Evolutionary conservation across 2,797 vertebrate genomes (phyloP).

Genomic region (Rhinatrema bivittatum): DNA sequence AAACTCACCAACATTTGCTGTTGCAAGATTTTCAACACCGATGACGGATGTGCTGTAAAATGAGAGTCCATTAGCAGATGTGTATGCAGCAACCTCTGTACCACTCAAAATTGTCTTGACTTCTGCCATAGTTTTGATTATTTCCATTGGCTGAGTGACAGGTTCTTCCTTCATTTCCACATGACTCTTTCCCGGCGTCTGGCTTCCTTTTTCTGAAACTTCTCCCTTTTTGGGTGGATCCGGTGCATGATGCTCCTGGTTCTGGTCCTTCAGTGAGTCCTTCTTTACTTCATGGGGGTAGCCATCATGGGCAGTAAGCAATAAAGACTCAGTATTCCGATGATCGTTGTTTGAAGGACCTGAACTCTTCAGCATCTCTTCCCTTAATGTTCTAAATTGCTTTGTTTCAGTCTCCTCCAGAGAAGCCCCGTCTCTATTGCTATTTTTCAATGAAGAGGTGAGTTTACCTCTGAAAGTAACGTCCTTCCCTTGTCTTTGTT

Average conservation of each 20-base stretch:
- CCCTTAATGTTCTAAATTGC: too few species aligned
- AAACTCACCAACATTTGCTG: too few species aligned
- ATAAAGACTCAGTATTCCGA: accelerated
- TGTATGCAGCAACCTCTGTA: too few species aligned
- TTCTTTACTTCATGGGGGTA: too few species aligned
- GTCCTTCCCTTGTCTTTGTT: constrained; percentile 24
- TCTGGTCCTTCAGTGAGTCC: too few species aligned
- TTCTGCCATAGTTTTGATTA: neutral
- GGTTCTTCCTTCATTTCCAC: neutral
- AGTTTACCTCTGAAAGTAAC: constrained; percentile 1
- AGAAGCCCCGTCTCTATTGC: neutral
- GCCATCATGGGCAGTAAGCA: accelerated
- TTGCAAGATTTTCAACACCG: too few species aligned
- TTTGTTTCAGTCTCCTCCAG: too few species aligned
- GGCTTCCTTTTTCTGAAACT: neutral
- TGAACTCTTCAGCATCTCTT: too few species aligned
- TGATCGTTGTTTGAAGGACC: neutral
- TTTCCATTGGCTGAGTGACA: neutral
- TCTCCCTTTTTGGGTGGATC: neutral
- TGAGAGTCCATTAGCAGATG: too few species aligned
- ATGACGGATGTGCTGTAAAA: too few species aligned
- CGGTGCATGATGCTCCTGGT: neutral
- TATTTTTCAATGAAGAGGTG: neutral
- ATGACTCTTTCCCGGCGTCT: neutral
- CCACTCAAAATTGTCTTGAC: too few species aligned